Percentiles rank a stretch among this genome's conserved stretches.
Evolutionary conservation across 2,888 invertebrate species (phyloP).

Genomic region (Drosophila gaucha): DNA sequence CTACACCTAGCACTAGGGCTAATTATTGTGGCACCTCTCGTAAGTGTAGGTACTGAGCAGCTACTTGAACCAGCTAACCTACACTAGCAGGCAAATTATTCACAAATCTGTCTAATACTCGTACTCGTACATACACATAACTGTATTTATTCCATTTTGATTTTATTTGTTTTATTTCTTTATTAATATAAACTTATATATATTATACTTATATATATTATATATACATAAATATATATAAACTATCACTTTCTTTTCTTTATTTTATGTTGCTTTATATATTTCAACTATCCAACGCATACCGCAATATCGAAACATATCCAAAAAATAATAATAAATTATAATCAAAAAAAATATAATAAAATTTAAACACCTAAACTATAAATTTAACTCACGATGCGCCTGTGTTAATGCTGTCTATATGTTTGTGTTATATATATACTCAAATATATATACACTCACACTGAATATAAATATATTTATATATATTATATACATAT

Average conservation of each 20-base stretch:
- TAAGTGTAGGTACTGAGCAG: slow-evolving; percentile 37
- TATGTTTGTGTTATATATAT: slow-evolving; percentile 62
- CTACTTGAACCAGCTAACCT: slow-evolving; percentile 20
- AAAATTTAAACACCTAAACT: slow-evolving; percentile 35
- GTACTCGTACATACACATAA: slow-evolving; percentile 16
- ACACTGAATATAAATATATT: slow-evolving; percentile 27
- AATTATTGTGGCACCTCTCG: slow-evolving; percentile 60
- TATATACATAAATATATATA: slow-evolving; percentile 54
- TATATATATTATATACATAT: slow-evolving; percentile 21
- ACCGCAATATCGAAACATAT: slow-evolving; percentile 61
- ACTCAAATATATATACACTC: slow-evolving; percentile 26
- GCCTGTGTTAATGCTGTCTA: slow-evolving; percentile 66
- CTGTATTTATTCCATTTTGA: slow-evolving; percentile 27
- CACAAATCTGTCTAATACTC: slow-evolving; percentile 19
- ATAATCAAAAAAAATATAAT: slow-evolving; percentile 18
- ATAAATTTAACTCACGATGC: slow-evolving; percentile 62
- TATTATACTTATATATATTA: slow-evolving; percentile 34
- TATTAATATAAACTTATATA: slow-evolving; percentile 31
- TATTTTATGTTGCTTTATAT: slow-evolving; percentile 79
- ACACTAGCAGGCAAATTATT: slow-evolving; percentile 34
- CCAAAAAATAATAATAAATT: slow-evolving; percentile 37
- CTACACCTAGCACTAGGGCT: slow-evolving; percentile 59
- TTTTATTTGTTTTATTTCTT: slow-evolving; percentile 32
- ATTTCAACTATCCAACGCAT: slow-evolving; percentile 75
- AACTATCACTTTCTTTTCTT: slow-evolving; percentile 77